A percentile compares a stretch with the other conserved stretches of the same genome.
Conservation (phyloP, 2,113 vertebrate species). For the Podarcis raffonei region DNA sequence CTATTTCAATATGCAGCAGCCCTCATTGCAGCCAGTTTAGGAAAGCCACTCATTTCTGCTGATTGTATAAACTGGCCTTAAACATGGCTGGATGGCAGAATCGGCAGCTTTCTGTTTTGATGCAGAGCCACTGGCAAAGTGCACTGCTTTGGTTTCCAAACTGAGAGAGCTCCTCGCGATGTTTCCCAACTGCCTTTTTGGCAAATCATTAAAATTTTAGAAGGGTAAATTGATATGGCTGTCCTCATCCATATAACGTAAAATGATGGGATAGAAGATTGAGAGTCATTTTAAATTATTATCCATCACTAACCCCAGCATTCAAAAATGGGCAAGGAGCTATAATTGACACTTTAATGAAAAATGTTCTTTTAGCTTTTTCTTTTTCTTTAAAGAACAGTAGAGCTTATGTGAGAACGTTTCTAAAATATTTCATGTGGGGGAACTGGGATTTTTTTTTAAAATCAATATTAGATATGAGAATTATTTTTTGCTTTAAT, state of each 20-base stretch:
- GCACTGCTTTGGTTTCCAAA: background rate
- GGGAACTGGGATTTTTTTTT: background rate
- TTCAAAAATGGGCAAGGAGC: background rate
- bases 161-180: background rate
- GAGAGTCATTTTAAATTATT: background rate
- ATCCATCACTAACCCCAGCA: conserved; percentile 1
- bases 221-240: background rate
- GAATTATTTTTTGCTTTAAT: background rate
- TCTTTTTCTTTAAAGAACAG: background rate
- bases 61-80: background rate
- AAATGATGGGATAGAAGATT: background rate
- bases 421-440: background rate
- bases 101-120: background rate
- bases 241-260: background rate
- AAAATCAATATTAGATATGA: background rate
- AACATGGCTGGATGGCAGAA: too few species aligned
- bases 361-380: conserved; percentile 1
- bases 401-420: background rate
- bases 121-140: background rate
- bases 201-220: background rate
- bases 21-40: background rate
- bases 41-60: background rate
- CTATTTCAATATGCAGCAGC: background rate
- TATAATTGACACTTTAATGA: conserved; percentile 42
- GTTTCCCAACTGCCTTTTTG: background rate